These are phyloP conservation scores for Heterodera carotae DNA, from an alignment of 1,140 invertebrate species.

Conservation along the genomic window DNA sequence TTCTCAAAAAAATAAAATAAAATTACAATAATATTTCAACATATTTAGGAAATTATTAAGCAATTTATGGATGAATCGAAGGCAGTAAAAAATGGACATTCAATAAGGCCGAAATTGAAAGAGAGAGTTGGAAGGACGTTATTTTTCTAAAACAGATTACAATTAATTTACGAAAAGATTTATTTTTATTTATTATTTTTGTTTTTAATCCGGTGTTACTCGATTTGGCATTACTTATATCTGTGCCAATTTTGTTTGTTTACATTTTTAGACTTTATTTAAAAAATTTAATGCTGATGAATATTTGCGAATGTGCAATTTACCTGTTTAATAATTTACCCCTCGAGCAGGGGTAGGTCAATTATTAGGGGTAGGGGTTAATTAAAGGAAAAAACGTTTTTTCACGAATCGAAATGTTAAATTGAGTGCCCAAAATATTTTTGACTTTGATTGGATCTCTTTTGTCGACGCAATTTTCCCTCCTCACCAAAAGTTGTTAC, in stretches of 20 bases:
- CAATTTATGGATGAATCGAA: conserved; percentile 18
- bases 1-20: conserved; percentile 7
- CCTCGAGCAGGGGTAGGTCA: too few relatives aligned
- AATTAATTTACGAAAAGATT: background rate
- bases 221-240: conserved; percentile 9
- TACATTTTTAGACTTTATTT: background rate
- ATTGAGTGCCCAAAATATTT: too few relatives aligned
- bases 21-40: background rate
- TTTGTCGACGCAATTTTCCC: too few relatives aligned
- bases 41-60: conserved; percentile 11
- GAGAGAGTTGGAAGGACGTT: conserved; percentile 9
- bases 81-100: background rate
- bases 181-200: background rate
- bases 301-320: too few relatives aligned
- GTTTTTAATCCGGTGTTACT: background rate
- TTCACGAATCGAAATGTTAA: too few relatives aligned
- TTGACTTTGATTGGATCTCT: too few relatives aligned
- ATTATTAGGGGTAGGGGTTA: too few relatives aligned
- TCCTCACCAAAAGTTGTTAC: too few relatives aligned
- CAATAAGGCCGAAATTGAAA: conserved; percentile 15
- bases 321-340: too few relatives aligned
- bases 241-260: background rate
- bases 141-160: conserved; percentile 1
- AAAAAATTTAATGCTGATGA: too few relatives aligned
- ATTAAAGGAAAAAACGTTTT: too few relatives aligned